Evolutionary conservation across 1,140 invertebrate species (phyloP).

Genomic region (Scaptodrosophila lebanonensis): DNA sequence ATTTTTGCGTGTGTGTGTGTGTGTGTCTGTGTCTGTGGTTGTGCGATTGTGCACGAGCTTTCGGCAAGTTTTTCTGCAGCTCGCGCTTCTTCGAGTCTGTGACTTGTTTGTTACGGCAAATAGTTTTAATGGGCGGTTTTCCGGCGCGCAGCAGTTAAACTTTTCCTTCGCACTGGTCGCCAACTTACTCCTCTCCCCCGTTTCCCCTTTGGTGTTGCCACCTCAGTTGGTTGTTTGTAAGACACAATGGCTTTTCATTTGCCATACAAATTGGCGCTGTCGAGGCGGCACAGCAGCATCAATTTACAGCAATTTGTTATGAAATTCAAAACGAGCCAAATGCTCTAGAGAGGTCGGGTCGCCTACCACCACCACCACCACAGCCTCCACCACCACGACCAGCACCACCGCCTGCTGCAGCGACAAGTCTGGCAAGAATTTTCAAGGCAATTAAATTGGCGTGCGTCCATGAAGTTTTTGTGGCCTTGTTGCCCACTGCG

Average conservation of each 20-base stretch:
- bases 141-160: conserved; percentile 27
- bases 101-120: conserved; percentile 61
- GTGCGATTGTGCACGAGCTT: no score
- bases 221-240: no score
- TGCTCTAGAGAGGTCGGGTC: background rate
- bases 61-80: conserved; percentile 2
- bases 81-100: background rate
- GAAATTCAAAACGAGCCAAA: conserved; percentile 43
- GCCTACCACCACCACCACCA: conserved; percentile 5
- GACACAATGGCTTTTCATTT: no score
- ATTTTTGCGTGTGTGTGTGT: no score
- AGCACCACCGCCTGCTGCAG: conserved; percentile 10
- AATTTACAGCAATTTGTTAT: conserved; percentile 65
- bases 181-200: no score
- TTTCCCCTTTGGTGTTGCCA: no score
- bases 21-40: no score
- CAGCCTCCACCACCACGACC: conserved; percentile 1
- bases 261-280: no score
- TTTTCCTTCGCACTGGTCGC: conserved; percentile 29
- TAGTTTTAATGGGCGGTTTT: conserved; percentile 70
- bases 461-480: conserved; percentile 26
- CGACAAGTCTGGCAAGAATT: no score
- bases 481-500: no score
- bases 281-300: no score
- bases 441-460: conserved; percentile 72